Conservation (phyloP, 1,140 invertebrate genomes). For the Nebria ingens region DNA sequence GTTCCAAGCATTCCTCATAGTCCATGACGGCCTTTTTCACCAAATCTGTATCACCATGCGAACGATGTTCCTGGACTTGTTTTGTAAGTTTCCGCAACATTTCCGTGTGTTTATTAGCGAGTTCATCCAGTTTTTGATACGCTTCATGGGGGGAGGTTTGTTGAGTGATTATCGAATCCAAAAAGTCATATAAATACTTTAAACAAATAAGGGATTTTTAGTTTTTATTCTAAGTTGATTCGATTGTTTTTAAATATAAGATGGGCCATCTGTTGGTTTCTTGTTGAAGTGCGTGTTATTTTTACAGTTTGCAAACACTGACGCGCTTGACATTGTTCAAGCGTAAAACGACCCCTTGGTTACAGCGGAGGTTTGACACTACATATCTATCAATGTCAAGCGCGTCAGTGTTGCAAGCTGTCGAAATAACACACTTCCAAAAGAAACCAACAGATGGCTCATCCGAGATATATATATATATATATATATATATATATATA, state of each 20-base stretch:
- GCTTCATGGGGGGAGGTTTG: slow-evolving; percentile 96
- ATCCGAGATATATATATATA: too few relatives aligned
- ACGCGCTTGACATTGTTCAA: too few relatives aligned
- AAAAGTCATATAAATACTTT: slow-evolving; percentile 78
- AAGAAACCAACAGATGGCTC: too few relatives aligned
- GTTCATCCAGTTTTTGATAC: slow-evolving; percentile 92
- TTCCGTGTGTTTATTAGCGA: slow-evolving; percentile 86
- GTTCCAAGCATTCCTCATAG: slow-evolving; percentile 85
- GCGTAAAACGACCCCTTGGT: too few relatives aligned
- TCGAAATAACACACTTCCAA: too few relatives aligned
- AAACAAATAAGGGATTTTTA: slow-evolving; percentile 23
- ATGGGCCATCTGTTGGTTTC: too few relatives aligned
- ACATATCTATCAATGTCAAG: too few relatives aligned
- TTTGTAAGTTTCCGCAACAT: slow-evolving; percentile 85
- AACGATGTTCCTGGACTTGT: slow-evolving; percentile 81
- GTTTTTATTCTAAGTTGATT: not conserved
- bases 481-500: too few relatives aligned
- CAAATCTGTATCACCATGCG: slow-evolving; percentile 77
- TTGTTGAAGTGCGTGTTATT: too few relatives aligned
- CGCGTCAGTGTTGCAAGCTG: too few relatives aligned
- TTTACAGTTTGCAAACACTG: too few relatives aligned
- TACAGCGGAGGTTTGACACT: too few relatives aligned
- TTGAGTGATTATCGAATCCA: slow-evolving; percentile 93
- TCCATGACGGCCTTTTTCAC: slow-evolving; percentile 85
- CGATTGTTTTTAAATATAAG: not conserved